Base-by-base conservation (phyloP, 2,888 invertebrate genomes). In the Cinara cedri region DNA sequence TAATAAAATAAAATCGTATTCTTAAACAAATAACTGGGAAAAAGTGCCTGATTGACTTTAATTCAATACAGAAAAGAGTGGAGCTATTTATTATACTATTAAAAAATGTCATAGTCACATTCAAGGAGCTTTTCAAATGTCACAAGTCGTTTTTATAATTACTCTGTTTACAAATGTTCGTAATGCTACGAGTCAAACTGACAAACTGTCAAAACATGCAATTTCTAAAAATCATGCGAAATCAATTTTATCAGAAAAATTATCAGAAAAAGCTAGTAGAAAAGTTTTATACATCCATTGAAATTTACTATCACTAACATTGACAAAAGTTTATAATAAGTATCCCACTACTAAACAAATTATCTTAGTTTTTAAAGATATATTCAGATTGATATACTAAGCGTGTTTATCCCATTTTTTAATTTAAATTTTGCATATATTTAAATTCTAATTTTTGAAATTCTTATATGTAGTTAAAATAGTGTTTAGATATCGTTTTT, bases 331-430 rank as follows among this genome's bases (percentile, higher is more conserved):
- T 57, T 26, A 26, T 14, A 26, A 57, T 57, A 57, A 57, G 14
- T 57, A 26, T 57, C 16, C 16, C 14, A 16, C 26, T 8, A 57
- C 26, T 57, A 57, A 57, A 57, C 13, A 6, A 57, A 57, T 14
- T 26, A 13, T 57, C 57, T 6, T 34, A 62, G n/a, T 62, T 9
- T 2, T 62, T 62, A 62, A 62, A 62, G 34, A 62, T 62, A 62
- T 62, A 8, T 34, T 34, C 34, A 62, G 34, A 62, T 62, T 62
- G n/a, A n/a, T n/a, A n/a, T n/a, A n/a, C n/a, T n/a, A n/a, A n/a
- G n/a, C n/a, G n/a, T n/a, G n/a, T n/a, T n/a, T n/a, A n/a, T n/a
- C n/a, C n/a, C n/a, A n/a, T n/a, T n/a, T n/a, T n/a, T n/a, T n/a
- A n/a, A n/a, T n/a, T n/a, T n/a, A n/a, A n/a, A n/a, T n/a, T n/a